A percentile compares a stretch with the other conserved stretches of the same genome.
Conservation (phyloP, 2,113 vertebrate species). For the Caretta caretta region DNA sequence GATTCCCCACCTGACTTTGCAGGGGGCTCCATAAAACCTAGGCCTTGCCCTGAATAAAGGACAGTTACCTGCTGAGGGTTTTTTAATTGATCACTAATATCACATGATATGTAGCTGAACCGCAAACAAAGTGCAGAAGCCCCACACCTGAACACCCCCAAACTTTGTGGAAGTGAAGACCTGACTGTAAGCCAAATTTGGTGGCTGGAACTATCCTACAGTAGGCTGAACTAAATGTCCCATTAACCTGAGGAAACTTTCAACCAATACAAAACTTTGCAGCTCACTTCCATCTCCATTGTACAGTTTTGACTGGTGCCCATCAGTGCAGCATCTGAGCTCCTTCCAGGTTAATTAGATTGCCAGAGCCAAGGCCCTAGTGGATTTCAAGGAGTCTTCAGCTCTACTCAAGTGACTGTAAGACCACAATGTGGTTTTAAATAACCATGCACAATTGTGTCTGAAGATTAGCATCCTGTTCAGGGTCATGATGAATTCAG, state of each 20-base stretch:
- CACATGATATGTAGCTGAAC: background rate
- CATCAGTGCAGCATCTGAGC: background rate
- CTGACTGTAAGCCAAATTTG: background rate
- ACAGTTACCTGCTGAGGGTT: background rate
- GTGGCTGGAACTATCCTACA: background rate
- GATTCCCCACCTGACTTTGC: background rate
- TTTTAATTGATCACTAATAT: constrained; percentile 18
- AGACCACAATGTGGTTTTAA: background rate
- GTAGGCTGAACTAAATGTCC: background rate
- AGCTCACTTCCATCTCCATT: background rate
- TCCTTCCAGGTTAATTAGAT: background rate
- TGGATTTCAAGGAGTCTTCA: background rate
- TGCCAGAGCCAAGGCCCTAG: background rate
- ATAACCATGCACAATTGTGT: background rate
- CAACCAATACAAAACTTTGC: background rate
- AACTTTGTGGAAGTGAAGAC: constrained; percentile 10
- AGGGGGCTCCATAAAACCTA: background rate
- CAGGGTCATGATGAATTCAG: background rate
- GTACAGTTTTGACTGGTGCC: background rate
- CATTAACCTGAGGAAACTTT: background rate
- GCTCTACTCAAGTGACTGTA: background rate
- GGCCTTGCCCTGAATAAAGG: background rate
- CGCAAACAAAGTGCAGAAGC: background rate
- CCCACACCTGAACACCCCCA: background rate
- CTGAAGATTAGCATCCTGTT: background rate